Evolutionary conservation across 1,140 invertebrate species (phyloP).

Genomic region (Thereuonema tuberculata): DNA sequence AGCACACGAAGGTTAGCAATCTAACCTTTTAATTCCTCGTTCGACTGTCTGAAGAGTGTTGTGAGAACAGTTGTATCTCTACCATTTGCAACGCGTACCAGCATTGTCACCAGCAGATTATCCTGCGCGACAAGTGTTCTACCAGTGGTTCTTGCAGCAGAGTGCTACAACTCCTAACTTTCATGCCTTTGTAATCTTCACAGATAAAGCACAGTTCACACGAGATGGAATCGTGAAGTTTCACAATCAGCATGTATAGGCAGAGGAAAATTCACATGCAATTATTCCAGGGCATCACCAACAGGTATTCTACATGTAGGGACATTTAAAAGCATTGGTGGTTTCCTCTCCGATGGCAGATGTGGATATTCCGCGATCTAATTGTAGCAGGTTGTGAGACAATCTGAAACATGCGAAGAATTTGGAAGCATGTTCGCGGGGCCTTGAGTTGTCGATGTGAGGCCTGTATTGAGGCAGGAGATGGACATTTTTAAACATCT

Average conservation of each 20-base stretch:
- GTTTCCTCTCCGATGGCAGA: neutral
- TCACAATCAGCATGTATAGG: neutral
- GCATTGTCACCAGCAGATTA: neutral
- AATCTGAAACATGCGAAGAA: no score
- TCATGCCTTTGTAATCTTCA: neutral
- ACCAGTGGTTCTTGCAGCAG: neutral
- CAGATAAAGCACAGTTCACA: neutral
- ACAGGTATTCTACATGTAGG: neutral
- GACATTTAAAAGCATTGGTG: neutral
- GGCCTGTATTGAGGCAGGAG: neutral
- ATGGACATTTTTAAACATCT: neutral
- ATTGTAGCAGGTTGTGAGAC: neutral
- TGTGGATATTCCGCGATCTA: neutral
- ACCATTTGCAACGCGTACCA: neutral
- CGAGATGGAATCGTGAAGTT: neutral
- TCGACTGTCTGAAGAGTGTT: neutral
- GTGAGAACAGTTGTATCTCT: neutral
- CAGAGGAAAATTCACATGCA: neutral
- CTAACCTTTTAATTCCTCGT: neutral
- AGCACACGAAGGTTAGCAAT: neutral
- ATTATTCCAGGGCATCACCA: neutral
- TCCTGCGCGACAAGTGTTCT: neutral
- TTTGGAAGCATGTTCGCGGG: no score
- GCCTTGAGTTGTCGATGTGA: neutral
- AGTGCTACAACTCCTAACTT: neutral